Percentiles rank a stretch among this genome's conserved stretches.
These are phyloP conservation scores for Xestoiulus laeticollis DNA, from an alignment of 2,888 invertebrate genomes.

Conservation along the genomic window DNA sequence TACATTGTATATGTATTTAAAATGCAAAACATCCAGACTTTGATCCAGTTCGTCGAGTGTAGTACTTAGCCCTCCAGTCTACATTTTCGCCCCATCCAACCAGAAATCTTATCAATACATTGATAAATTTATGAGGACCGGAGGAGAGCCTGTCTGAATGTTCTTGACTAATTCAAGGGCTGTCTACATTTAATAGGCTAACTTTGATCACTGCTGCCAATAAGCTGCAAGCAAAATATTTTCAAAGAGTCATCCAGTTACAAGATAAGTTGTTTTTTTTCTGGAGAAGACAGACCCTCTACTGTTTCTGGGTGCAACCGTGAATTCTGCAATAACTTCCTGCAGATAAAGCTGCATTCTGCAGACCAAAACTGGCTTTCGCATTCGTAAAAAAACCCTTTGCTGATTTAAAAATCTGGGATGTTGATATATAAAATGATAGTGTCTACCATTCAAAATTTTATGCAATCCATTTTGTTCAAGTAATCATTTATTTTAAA, in stretches of 20 bases:
- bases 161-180: background rate
- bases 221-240: background rate
- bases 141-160: background rate
- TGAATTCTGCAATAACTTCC: background rate
- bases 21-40: too few species aligned
- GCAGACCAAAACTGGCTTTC: background rate
- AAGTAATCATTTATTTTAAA: background rate
- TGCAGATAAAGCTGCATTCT: background rate
- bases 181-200: too few species aligned
- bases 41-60: background rate
- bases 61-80: background rate
- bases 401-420: background rate
- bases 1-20: too few species aligned
- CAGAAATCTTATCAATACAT: background rate
- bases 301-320: background rate
- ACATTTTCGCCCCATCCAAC: background rate
- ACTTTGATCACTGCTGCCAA: too few species aligned
- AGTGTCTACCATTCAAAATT: background rate
- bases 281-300: background rate
- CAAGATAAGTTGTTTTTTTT: constrained; percentile 31
- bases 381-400: background rate
- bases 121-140: background rate
- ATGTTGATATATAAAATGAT: background rate
- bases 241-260: background rate
- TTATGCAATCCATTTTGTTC: background rate